Evolutionary conservation across 92 coral and sea anemone species (phyloP).

Genomic region (Epizoanthus stellaris): DNA sequence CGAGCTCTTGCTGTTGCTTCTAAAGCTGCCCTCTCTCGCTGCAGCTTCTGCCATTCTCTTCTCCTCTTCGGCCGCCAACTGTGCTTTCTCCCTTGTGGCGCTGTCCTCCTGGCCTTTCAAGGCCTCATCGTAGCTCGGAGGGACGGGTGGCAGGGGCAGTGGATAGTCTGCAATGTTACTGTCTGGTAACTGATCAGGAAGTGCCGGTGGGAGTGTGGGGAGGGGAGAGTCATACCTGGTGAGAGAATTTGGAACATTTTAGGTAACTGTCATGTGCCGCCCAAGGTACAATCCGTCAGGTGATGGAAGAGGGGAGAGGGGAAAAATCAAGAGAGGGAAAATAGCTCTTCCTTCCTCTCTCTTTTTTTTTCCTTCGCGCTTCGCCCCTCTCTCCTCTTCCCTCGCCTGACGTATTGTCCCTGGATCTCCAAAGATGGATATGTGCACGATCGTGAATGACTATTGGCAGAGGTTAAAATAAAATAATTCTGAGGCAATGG

Average conservation of each 20-base stretch:
- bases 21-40: slow-evolving; percentile 15
- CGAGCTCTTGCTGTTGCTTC: slow-evolving; percentile 27
- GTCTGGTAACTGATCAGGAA: slow-evolving; percentile 20
- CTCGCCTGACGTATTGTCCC: too few relatives aligned
- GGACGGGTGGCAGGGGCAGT: slow-evolving; percentile 43
- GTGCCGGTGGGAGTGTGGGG: slow-evolving; percentile 26
- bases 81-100: slow-evolving; percentile 31
- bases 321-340: too few relatives aligned
- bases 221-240: slow-evolving; percentile 33
- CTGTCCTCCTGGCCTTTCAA: slow-evolving; percentile 12
- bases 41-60: slow-evolving; percentile 22
- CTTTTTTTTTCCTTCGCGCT: too few relatives aligned
- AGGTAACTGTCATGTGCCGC: too few relatives aligned
- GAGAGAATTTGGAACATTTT: background rate
- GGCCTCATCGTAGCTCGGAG: slow-evolving; percentile 33
- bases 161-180: slow-evolving; percentile 24
- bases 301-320: too few relatives aligned
- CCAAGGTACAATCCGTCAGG: too few relatives aligned
- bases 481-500: too few relatives aligned
- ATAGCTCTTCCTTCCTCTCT: too few relatives aligned
- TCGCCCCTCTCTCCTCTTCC: too few relatives aligned
- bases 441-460: too few relatives aligned
- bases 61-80: slow-evolving; percentile 34
- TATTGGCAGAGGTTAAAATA: too few relatives aligned
- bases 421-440: too few relatives aligned